These are phyloP conservation scores for Druon quercuslanigerum DNA, from an alignment of 1,140 invertebrate genomes.

Conservation along the genomic window DNA sequence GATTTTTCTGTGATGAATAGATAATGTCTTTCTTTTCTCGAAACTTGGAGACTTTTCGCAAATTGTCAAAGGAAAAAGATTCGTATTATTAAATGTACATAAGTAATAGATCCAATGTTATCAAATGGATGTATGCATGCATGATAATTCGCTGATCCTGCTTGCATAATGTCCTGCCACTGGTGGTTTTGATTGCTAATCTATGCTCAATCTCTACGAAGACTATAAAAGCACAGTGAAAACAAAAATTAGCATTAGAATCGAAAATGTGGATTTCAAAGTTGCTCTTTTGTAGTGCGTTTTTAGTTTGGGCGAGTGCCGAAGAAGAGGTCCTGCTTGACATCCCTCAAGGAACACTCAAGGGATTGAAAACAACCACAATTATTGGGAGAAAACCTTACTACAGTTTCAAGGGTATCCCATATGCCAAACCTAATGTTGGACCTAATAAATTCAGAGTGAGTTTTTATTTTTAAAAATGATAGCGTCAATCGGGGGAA, in stretches of 20 bases:
- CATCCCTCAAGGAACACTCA: constrained; percentile 64
- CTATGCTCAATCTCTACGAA: constrained; percentile 33
- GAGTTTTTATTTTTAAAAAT: constrained; percentile 36
- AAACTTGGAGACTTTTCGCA: too few relatives aligned
- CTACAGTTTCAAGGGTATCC: constrained; percentile 79
- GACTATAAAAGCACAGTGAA: constrained; percentile 49
- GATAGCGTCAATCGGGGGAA: too few relatives aligned
- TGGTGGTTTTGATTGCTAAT: constrained; percentile 32
- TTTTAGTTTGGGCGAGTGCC: constrained; percentile 41
- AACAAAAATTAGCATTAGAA: neutral
- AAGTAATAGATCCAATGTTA: neutral
- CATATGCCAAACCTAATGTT: constrained; percentile 81
- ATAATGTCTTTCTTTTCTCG: too few relatives aligned
- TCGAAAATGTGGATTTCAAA: constrained; percentile 56
- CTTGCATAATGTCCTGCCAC: constrained; percentile 51
- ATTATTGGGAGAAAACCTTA: constrained; percentile 56
- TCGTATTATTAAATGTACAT: too few relatives aligned
- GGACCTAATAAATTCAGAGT: constrained; percentile 81
- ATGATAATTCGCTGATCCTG: constrained; percentile 25
- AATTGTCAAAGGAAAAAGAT: too few relatives aligned
- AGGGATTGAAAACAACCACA: constrained; percentile 60
- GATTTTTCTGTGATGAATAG: too few relatives aligned
- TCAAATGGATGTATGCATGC: neutral
- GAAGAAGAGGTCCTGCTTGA: constrained; percentile 61
- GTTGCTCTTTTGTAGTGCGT: constrained; percentile 48